Evolutionary conservation across 2,113 vertebrate species (phyloP).

Genomic region (Apus apus): DNA sequence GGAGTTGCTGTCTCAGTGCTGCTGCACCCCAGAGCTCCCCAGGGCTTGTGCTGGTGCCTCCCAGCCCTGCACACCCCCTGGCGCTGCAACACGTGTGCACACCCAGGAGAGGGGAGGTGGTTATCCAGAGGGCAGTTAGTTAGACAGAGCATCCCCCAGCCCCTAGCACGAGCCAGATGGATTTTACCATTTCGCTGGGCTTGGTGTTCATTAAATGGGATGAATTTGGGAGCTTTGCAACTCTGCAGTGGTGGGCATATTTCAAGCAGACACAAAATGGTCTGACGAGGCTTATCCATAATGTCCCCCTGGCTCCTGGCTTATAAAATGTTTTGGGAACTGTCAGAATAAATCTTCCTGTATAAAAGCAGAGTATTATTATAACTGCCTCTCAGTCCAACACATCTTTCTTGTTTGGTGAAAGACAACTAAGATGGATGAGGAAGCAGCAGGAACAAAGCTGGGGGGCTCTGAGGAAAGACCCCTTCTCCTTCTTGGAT

Average conservation of each 20-base stretch:
- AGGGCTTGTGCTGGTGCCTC: neutral
- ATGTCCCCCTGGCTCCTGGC: neutral
- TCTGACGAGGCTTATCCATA: neutral
- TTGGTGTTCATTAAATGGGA: neutral
- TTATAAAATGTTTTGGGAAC: neutral
- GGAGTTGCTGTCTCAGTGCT: rapidly evolving
- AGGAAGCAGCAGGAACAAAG: neutral
- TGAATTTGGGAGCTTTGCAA: neutral
- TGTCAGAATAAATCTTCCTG: neutral
- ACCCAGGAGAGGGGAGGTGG: neutral
- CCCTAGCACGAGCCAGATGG: neutral
- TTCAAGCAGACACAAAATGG: neutral
- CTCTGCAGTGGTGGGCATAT: rapidly evolving
- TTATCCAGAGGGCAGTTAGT: neutral
- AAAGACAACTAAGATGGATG: neutral
- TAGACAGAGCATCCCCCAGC: neutral
- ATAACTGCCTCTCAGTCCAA: neutral
- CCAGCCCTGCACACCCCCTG: neutral
- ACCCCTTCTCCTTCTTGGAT: neutral
- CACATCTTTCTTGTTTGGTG: rapidly evolving
- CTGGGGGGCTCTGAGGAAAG: neutral
- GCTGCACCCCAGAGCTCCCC: neutral
- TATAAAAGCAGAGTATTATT: neutral
- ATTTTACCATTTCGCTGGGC: neutral
- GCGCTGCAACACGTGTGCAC: rapidly evolving